These are phyloP conservation scores for Bungarus multicinctus DNA, from an alignment of 2,113 vertebrate species.

Conservation along the genomic window DNA sequence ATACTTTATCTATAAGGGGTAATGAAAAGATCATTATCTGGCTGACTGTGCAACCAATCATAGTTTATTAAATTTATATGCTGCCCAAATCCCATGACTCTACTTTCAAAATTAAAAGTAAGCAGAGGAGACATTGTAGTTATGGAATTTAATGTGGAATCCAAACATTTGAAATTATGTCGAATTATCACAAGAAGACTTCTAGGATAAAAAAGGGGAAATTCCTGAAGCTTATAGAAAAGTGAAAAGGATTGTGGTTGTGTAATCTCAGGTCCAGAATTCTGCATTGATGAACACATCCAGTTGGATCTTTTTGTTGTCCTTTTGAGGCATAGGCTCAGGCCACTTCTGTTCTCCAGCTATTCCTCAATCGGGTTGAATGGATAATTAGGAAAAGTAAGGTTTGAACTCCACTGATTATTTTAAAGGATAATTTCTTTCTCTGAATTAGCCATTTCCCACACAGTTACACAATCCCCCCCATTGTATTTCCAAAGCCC, in stretches of 20 bases:
- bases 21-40: not conserved
- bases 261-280: not conserved
- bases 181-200: not conserved
- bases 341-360: not conserved
- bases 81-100: not conserved
- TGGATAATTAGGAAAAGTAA: not conserved
- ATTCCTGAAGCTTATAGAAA: not conserved
- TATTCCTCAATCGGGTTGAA: not conserved
- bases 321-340: not conserved
- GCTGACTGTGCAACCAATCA: not conserved
- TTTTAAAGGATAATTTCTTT: not conserved
- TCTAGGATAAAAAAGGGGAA: not conserved
- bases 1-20: not conserved
- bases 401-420: not conserved
- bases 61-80: not conserved
- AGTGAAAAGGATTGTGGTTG: not conserved
- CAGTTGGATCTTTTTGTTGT: not conserved
- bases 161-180: not conserved
- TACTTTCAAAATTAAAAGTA: not conserved
- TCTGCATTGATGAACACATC: not conserved
- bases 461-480: not conserved
- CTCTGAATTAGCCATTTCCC: not conserved
- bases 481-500: not conserved
- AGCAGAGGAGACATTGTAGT: not conserved
- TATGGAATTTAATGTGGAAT: not conserved